phyloP scores from a whole-genome alignment of 2,113 vertebrate species.

The Mirounga angustirostris region DNA sequence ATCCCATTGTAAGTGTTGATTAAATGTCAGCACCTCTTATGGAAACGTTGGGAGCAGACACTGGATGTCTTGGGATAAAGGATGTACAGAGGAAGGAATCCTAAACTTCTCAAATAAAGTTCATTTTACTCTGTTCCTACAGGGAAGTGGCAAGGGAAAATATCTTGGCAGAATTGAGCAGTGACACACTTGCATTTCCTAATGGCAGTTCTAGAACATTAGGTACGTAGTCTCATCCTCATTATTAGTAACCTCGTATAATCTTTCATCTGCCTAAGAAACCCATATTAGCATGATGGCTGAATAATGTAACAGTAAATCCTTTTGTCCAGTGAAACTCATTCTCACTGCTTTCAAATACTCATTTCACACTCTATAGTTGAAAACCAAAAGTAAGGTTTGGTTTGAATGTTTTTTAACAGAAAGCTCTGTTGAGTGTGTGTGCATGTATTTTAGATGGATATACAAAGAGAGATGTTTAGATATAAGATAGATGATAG shows the following conservation, averaged over 20 bases:
- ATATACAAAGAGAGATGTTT: not conserved
- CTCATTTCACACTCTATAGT: conserved; percentile 44
- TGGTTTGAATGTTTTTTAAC: not conserved
- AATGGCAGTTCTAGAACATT: conserved; percentile 73
- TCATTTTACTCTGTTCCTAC: conserved; percentile 1
- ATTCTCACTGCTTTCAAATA: conserved; percentile 44
- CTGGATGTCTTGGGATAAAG: not conserved
- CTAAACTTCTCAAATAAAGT: conserved; percentile 56
- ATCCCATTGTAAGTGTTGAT: not conserved
- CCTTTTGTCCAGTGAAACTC: conserved; percentile 48
- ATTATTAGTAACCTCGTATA: not conserved
- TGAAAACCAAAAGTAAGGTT: conserved; percentile 51
- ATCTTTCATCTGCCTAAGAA: conserved; percentile 65
- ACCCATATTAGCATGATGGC: conserved; percentile 19
- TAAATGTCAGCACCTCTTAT: not conserved
- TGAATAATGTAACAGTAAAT: not conserved
- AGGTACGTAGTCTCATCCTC: not conserved
- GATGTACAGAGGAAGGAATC: not conserved
- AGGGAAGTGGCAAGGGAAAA: not conserved
- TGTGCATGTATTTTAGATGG: not conserved
- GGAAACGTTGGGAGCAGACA: not conserved
- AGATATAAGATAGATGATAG: not conserved
- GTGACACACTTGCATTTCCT: conserved; percentile 59
- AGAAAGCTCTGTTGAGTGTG: not conserved
- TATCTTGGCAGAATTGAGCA: not conserved